Evolutionary conservation across 2,113 vertebrate species (phyloP), one percentile per base, ranked within the genome.

Genomic region (Cettia cetti): DNA sequence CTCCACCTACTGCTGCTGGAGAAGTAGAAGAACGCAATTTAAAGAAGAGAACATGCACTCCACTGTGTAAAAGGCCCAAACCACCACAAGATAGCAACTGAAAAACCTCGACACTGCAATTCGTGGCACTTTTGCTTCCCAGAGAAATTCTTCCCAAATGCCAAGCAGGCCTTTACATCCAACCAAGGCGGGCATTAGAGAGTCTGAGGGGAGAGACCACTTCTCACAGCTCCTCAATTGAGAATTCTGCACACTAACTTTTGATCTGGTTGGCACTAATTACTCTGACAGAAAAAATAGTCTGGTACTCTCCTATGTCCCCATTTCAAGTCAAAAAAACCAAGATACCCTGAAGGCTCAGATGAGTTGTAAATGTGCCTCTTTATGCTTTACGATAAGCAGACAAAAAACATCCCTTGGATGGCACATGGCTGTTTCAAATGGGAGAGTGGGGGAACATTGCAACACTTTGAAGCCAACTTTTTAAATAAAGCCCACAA

Each of bases 371-470:
- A 63, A 84, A 87, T 1, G 1, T 50, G 33, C 23, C 53, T 71
- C 56, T 66, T 8, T 37, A 37, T 42, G 28, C 24, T 81, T 57
- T 54, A 78, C 8, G 9, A 14, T 26, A 74, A 83, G 26, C 13
- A 44, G 19, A 77, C 40, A 87, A 53, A 81, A 2, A 22, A 8
- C 30, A 75, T 19, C 54, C 77, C 22, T 56, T 49, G 10, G 24
- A 83, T 21, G 9, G 35, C 49, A 90, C 21, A 56, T 28, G 23
- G 28, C 39, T 63, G 13, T 54, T 87, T 65, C 15, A 86, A 79
- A 76, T 37, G 13, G 13, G 33, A 42, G 1, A 4, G 22, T 11
- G 6, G 7, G 15, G 20, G 3, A 86, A 52, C 11, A 68, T 0
- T 21, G 9, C 30, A 57, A 78, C 26, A 54, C 16, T 45, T 63